Evolutionary conservation across 2,113 vertebrate genomes (phyloP).

Genomic region (Rousettus leschenaultii): DNA sequence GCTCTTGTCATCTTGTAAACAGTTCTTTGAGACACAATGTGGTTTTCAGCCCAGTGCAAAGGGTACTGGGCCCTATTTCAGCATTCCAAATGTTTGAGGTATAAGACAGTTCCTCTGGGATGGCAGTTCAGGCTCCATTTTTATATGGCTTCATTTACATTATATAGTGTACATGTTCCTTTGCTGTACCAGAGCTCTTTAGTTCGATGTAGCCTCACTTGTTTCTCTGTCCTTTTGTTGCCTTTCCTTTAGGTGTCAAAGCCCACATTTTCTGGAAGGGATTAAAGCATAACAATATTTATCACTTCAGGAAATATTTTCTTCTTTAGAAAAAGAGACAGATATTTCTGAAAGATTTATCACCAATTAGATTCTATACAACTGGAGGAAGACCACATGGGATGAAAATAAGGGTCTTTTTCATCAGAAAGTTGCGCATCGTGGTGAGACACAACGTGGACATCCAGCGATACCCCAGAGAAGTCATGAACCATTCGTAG

Average conservation of each 20-base stretch:
- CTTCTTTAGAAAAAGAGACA: neutral
- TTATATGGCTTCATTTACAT: neutral
- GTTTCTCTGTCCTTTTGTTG: neutral
- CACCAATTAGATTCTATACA: neutral
- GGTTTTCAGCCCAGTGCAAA: neutral
- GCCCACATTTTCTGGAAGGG: neutral
- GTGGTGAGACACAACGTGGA: neutral
- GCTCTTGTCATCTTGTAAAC: neutral
- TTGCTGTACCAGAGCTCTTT: neutral
- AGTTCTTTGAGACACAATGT: neutral
- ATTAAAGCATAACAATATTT: neutral
- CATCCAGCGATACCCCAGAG: neutral
- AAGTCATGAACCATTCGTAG: too few relatives aligned
- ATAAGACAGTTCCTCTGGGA: neutral
- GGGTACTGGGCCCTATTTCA: neutral
- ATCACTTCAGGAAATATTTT: neutral
- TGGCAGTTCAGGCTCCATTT: neutral
- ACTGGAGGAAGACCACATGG: neutral
- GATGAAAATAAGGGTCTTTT: neutral
- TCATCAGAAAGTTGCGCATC: neutral
- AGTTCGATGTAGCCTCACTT: neutral
- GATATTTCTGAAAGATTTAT: neutral
- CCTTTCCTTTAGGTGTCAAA: neutral
- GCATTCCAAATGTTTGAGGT: neutral
- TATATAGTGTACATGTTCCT: neutral